Conservation (phyloP, 2,888 invertebrate genomes). For the Ptychoptera albimana region DNA sequence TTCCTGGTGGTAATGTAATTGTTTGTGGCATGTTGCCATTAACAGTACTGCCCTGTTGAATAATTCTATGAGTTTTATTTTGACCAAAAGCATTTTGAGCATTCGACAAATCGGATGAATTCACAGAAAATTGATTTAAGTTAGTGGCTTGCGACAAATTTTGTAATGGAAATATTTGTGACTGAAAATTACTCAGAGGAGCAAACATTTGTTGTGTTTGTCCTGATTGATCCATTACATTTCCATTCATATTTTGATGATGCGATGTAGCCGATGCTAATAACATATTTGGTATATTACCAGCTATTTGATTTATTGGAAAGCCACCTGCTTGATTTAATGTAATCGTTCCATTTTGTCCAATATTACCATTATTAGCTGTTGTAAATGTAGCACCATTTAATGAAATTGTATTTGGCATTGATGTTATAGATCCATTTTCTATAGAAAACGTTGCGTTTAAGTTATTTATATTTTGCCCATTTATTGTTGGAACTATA, state of each 20-base stretch:
- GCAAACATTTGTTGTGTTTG: not conserved
- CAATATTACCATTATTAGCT: not conserved
- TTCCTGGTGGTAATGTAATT: constrained; percentile 2
- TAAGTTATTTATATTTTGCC: not conserved
- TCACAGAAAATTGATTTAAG: not conserved
- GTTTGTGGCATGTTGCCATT: constrained; percentile 1
- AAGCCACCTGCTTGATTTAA: constrained; percentile 3
- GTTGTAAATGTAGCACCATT: constrained; percentile 2
- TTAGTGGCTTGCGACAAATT: constrained; percentile 1
- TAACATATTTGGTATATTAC: constrained; percentile 10
- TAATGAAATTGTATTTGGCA: constrained; percentile 1
- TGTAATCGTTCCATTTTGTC: not conserved
- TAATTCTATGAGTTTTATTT: no score
- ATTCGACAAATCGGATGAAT: no score
- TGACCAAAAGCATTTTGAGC: no score
- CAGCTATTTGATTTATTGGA: constrained; percentile 8
- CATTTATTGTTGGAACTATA: not conserved
- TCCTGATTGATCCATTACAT: not conserved
- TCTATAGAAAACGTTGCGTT: no score
- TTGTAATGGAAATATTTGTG: constrained; percentile 6
- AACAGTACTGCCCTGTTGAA: not conserved
- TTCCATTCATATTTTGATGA: constrained; percentile 4
- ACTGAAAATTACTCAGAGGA: not conserved
- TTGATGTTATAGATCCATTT: not conserved
- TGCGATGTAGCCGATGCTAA: constrained; percentile 8